phyloP scores from a whole-genome alignment of 1,140 invertebrate genomes.

The Zaprionus ghesquierei region DNA sequence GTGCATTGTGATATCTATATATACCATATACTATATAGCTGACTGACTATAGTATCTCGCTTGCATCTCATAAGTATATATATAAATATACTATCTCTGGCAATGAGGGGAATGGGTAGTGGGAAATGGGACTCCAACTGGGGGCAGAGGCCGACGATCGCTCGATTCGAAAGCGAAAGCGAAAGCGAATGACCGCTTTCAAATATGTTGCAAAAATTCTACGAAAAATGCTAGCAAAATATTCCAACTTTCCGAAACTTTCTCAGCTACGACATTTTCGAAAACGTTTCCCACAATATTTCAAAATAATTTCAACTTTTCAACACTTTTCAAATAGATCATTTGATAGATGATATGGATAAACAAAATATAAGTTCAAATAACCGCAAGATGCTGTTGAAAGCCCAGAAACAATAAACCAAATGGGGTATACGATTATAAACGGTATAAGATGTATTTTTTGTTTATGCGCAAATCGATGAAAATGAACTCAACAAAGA shows the following conservation, averaged over 20 bases:
- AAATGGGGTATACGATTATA: not conserved
- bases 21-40: not conserved
- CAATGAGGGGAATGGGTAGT: not conserved
- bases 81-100: conserved; percentile 12
- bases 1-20: conserved; percentile 49
- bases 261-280: not conserved
- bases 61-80: conserved; percentile 4
- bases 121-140: conserved; percentile 5
- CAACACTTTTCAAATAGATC: not conserved
- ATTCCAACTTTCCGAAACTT: not conserved
- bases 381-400: too few relatives aligned
- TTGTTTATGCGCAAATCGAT: conserved; percentile 22
- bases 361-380: conserved; percentile 6
- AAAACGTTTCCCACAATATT: not conserved
- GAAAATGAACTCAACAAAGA: conserved; percentile 12
- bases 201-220: not conserved
- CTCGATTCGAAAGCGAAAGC: conserved; percentile 1
- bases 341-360: conserved; percentile 34
- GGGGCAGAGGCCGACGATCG: not conserved
- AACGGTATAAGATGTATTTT: conserved; percentile 3
- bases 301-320: not conserved
- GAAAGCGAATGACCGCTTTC: conserved; percentile 20
- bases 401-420: not conserved
- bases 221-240: not conserved
- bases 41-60: not conserved